These are phyloP conservation scores for Myiotriccus ornatus DNA, from an alignment of 2,797 vertebrate genomes.

Conservation along the genomic window DNA sequence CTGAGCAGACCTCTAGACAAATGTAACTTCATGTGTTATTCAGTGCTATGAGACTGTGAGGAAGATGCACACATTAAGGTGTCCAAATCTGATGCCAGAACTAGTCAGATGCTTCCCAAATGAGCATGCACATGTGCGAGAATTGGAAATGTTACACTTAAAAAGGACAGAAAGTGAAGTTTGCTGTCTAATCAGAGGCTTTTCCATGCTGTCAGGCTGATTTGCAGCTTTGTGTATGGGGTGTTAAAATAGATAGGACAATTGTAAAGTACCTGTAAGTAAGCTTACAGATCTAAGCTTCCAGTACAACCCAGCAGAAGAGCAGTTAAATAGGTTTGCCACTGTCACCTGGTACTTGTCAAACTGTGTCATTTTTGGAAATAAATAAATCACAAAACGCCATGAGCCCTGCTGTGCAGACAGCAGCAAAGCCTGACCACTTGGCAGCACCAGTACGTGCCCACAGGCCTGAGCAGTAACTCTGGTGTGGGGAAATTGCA, in stretches of 20 bases:
- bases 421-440: constrained; percentile 25
- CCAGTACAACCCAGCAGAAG: neutral
- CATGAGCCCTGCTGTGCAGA: neutral
- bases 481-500: constrained; percentile 2
- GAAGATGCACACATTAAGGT: constrained; percentile 52
- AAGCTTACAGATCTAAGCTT: too few relatives aligned
- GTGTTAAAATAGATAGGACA: neutral
- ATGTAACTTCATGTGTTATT: constrained; percentile 48
- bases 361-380: constrained; percentile 34
- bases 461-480: constrained; percentile 45
- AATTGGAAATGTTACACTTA: constrained; percentile 48
- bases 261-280: neutral
- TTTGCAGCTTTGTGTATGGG: neutral
- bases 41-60: constrained; percentile 40
- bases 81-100: constrained; percentile 51
- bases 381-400: constrained; percentile 40
- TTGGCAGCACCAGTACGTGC: neutral
- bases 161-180: constrained; percentile 59
- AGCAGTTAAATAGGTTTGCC: constrained; percentile 42
- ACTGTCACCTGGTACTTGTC: neutral
- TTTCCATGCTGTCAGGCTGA: neutral
- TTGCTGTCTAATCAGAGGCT: constrained; percentile 40
- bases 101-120: constrained; percentile 61
- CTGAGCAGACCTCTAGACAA: constrained; percentile 38
- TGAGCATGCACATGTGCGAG: constrained; percentile 55